Evolutionary conservation across 2,797 vertebrate species (phyloP), one percentile per base, ranked within the genome.

Genomic region (Paguma larvata): DNA sequence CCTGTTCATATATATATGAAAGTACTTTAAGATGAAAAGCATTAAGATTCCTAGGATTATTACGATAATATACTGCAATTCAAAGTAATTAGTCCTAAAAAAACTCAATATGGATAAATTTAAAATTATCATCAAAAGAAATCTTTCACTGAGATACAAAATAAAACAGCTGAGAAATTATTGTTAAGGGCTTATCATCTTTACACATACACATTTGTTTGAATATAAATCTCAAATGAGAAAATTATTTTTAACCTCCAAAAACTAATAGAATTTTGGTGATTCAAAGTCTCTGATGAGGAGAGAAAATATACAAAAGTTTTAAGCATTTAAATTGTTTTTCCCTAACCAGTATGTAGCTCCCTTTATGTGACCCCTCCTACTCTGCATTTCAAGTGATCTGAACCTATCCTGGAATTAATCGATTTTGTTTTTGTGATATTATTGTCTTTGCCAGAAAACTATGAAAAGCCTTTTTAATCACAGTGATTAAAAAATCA

Each of bases 401-500:
- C 11, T 73, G 85, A 97, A 73, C 14, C 27, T 86, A 84, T 19
- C 56, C 94, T 18, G 5, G 30, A 95, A 48, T 92, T 90, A 95
- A 48, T 23, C 30, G 89, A 25, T 92, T 65, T 85, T 38, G 2
- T 19, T 87, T 73, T 96, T 97, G 72, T 94, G n/a, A 95, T 73
- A 92, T 89, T 53, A 21, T 32, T 85, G 25, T 78, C 34, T 95
- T 94, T 91, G 62, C 72, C 44, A 95, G 41, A 9, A 91, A 96
- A 53, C 83, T 90, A 34, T 72, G 38, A 96, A 96, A 95, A 94
- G 56, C 82, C 18, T 95, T 95, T 97, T 95, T 84, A 95, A 95
- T 84, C 48, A 95, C 2, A 18, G 13, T 86, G 63, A 80, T 90
- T 96, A 96, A 82, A 23, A 95, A 96, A 97, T 95, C 75, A 97